phyloP scores from a whole-genome alignment of 1,140 invertebrate species.

The Drosophila simulans region DNA sequence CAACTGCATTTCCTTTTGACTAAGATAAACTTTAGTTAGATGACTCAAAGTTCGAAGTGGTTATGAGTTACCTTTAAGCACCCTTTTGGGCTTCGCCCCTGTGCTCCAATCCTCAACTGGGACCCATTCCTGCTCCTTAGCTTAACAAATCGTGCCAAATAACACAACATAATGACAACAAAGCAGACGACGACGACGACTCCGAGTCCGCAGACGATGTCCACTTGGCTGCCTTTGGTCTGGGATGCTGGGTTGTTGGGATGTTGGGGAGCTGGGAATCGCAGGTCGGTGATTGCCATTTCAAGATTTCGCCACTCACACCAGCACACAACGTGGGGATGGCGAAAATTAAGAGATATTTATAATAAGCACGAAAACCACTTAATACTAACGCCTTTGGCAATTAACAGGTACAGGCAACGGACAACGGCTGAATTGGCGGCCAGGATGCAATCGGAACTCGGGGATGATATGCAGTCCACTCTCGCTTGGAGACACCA shows the following conservation, averaged over 20 bases:
- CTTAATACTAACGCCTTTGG: conserved; percentile 84
- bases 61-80: background rate
- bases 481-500: conserved; percentile 4
- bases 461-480: conserved; percentile 46
- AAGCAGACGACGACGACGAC: conserved; percentile 60
- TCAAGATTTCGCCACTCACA: conserved; percentile 70
- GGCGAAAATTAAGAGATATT: conserved; percentile 84
- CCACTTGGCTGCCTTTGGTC: conserved; percentile 58
- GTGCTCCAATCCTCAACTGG: conserved; percentile 12
- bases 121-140: conserved; percentile 54
- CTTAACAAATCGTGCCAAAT: conserved; percentile 84
- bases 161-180: conserved; percentile 82
- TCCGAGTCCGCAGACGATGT: conserved; percentile 50
- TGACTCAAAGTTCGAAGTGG: too few relatives aligned
- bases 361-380: conserved; percentile 84
- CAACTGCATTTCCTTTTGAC: too few relatives aligned
- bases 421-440: conserved; percentile 8
- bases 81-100: background rate
- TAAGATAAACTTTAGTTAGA: too few relatives aligned
- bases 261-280: conserved; percentile 13
- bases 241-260: background rate
- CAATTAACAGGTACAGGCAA: conserved; percentile 82
- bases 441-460: conserved; percentile 49
- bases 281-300: conserved; percentile 77
- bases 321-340: conserved; percentile 42